A percentile compares a stretch with the other conserved stretches of the same genome.
Evolutionary conservation across 2,797 vertebrate genomes (phyloP).

Genomic region (Hemibagrus guttatus): DNA sequence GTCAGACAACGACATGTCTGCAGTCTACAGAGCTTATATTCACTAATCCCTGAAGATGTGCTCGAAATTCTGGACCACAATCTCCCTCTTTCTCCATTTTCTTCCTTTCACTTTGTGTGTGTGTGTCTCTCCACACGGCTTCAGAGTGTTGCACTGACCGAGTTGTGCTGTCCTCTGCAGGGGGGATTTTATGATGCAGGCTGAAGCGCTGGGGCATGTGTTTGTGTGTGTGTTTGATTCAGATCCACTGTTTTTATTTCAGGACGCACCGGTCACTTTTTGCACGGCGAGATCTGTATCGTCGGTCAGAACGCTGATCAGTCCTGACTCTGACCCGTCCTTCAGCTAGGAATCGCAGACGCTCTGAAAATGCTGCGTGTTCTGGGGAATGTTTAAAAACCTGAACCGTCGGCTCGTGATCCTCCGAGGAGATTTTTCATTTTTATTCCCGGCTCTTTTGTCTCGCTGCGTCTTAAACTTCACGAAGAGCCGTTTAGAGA

Average conservation of each 20-base stretch:
- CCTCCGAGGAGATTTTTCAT: not conserved
- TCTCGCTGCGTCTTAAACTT: not conserved
- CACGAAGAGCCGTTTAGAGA: not conserved
- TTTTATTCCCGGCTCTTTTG: not conserved
- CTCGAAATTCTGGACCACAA: constrained; percentile 84
- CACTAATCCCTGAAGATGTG: constrained; percentile 80
- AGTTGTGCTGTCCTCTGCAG: constrained; percentile 46
- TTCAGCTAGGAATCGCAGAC: not conserved
- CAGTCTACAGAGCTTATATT: constrained; percentile 98
- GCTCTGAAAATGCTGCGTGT: too few relatives aligned
- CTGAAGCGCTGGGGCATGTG: not conserved
- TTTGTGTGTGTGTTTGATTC: not conserved
- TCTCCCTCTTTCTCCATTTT: constrained; percentile 40
- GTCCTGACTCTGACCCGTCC: not conserved
- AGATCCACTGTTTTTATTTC: constrained; percentile 7
- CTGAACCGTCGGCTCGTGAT: too few relatives aligned
- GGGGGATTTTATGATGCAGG: constrained; percentile 45
- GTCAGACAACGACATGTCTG: constrained; percentile 98
- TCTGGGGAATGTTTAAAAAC: too few relatives aligned
- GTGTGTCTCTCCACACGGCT: constrained; percentile 55
- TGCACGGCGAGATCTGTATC: too few relatives aligned
- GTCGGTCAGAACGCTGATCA: not conserved
- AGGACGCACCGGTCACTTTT: not conserved
- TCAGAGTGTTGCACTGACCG: constrained; percentile 70
- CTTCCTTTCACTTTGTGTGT: constrained; percentile 63